Percentiles rank a stretch among this genome's conserved stretches.
These are phyloP conservation scores for Volucella inflata DNA, from an alignment of 2,888 invertebrate genomes.

Conservation along the genomic window DNA sequence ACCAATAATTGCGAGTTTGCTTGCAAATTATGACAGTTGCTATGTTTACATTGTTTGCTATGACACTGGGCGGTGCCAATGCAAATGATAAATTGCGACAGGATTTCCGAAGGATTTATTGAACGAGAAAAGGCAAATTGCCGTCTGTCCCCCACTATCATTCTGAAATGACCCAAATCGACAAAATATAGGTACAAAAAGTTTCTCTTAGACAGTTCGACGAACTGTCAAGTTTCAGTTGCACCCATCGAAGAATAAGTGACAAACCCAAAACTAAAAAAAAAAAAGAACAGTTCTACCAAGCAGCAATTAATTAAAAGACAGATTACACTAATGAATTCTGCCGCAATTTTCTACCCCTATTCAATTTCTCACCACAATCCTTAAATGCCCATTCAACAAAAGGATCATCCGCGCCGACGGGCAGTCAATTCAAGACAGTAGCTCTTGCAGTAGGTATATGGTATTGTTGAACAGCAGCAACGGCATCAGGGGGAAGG, in stretches of 20 bases:
- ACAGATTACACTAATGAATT: slow-evolving; percentile 70
- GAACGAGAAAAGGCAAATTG: slow-evolving; percentile 7
- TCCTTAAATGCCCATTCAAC: slow-evolving; percentile 67
- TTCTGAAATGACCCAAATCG: slow-evolving; percentile 30
- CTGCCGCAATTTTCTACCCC: slow-evolving; percentile 60
- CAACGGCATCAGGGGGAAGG: slow-evolving; percentile 44
- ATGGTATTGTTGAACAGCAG: neutral
- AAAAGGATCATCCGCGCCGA: slow-evolving; percentile 65
- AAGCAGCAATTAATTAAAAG: slow-evolving; percentile 67
- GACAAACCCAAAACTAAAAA: slow-evolving; percentile 24
- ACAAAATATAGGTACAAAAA: neutral
- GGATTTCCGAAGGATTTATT: slow-evolving; percentile 57
- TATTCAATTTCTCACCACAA: slow-evolving; percentile 72
- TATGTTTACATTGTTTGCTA: slow-evolving; percentile 73
- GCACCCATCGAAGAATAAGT: slow-evolving; percentile 12
- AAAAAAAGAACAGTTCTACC: neutral
- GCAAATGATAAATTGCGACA: slow-evolving; percentile 70
- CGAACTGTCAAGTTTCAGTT: slow-evolving; percentile 2
- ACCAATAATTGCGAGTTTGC: slow-evolving; percentile 52
- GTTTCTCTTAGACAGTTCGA: slow-evolving; percentile 34
- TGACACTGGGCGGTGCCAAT: slow-evolving; percentile 68
- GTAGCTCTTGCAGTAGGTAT: neutral
- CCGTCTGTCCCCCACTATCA: neutral
- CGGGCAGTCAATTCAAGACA: slow-evolving; percentile 13
- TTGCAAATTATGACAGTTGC: slow-evolving; percentile 73